Base-by-base conservation (phyloP, 2,888 invertebrate genomes). In the Calliphora vomitoria region DNA sequence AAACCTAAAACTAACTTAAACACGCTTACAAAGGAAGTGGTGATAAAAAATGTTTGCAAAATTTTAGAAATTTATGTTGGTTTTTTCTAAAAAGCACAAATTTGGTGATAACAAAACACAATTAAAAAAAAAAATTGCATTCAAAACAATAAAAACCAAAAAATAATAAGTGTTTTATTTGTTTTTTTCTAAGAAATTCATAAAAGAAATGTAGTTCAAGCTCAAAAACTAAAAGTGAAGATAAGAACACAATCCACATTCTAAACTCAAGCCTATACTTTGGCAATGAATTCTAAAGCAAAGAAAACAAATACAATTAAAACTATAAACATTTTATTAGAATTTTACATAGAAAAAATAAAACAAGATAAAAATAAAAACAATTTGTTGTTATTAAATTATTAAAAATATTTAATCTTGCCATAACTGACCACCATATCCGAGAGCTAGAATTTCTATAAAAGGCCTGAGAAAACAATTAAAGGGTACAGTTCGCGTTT, bases 401-500 rank as follows among this genome's bases (percentile, higher is more conserved):
- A 10, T 8, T 69, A 25, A 25, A 25, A 44, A 44, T 47, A 47
- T 18, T 50, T 50, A 58, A 31, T 68, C 13, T 55, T 44, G 58
- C 50, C 55, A 38, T 66, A 47, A 44, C 66, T 68, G 10, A 18
- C n/a, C 18, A 25, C 53, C 13, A 66, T 72, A 71, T 79, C 66
- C 84, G 44, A 47, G 47, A 82, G 76, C 10, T 38, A 31, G 44
- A 44, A 55, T 53, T 62, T 10, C 87, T 87, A 87, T 87, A 87
- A 87, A 87, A 87, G 64, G 68, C 69, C 41, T 15, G 10, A 35
- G 0, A 1, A n/a, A 4, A 20, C 1, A 15, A 35, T 11, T 10
- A 25, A 8, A 75, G 50, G 79, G 78, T 85, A 87, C 78, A 87
- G 87, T 87, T 20, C 75, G 85, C 64, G 64, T 85, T 87, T 71